Base-by-base conservation (phyloP, 2,888 invertebrate genomes). In the Hyposoter dolosus region DNA sequence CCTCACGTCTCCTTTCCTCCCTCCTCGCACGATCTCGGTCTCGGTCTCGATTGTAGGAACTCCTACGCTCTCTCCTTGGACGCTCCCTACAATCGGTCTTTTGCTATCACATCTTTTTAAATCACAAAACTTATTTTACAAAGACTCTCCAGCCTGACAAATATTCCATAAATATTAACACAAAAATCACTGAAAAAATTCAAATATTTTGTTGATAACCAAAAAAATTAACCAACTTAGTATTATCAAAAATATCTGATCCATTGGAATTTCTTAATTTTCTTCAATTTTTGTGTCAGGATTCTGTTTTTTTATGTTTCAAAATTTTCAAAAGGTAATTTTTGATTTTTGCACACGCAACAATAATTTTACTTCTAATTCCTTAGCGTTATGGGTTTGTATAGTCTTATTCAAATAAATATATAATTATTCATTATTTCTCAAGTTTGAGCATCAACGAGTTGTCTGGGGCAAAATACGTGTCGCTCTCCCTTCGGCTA, bases 31-130 rank as follows among this genome's bases (percentile, higher is more conserved):
- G 90, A 10, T 91, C 91, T 60, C 60, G 60, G 2, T 56, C 56
- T 23, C 56, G 56, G 2, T 60, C 60, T 69, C 89, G 90, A 63
- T 85, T 89, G 65, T 89, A 69, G 15, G 91, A 85, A 76, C 88
- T 88, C 84, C 88, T 89, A 53, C 86, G 87, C 53, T 88, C 87
- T 81, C 87, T 85, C 79, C 88, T 81, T 65, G 88, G 19, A 74
- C 88, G 90, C 68, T 93, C 93, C 92, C 93, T 93, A 92, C 88
- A 93, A 93, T 90, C 90, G 88, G 80, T 89, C 90, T 90, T 82
- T 87, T 80, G 32, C 80, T 81, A 56, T 80, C 84, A 83, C 79
- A 69, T 43, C 19, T 19, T 53, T 47, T 32, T 6, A 47, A 50
- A 15, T 23, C 68, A 53, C 43, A 53, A 15, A 60, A 60, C 60